phyloP scores from a whole-genome alignment of 2,113 vertebrate species.

The Elephas maximus region DNA sequence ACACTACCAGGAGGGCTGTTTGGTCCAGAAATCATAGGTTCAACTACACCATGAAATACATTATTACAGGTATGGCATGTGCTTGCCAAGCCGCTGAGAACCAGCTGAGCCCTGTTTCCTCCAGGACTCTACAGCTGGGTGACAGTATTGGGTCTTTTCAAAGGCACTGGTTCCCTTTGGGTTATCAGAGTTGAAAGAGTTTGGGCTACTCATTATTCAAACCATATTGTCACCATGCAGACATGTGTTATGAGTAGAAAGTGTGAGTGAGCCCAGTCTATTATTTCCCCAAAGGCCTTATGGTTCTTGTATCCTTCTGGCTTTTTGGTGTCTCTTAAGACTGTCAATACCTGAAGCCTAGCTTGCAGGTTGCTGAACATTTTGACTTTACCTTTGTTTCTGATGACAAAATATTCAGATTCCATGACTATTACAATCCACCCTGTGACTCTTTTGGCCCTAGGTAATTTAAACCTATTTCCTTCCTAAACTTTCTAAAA shows the following conservation, averaged over 20 bases:
- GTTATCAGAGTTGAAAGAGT: not conserved
- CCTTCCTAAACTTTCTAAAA: slow-evolving; percentile 42
- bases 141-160: not conserved
- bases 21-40: slow-evolving; percentile 7
- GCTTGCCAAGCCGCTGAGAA: not conserved
- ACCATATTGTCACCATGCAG: not conserved
- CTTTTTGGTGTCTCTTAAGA: not conserved
- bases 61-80: not conserved
- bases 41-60: not conserved
- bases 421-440: not conserved
- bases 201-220: not conserved
- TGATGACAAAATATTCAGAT: slow-evolving; percentile 28
- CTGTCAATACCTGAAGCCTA: accelerated
- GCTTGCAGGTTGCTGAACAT: not conserved
- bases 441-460: slow-evolving; percentile 22
- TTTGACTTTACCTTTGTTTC: slow-evolving; percentile 43
- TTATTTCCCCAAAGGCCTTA: not conserved
- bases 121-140: slow-evolving; percentile 36
- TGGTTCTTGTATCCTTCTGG: not conserved
- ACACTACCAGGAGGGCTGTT: not conserved
- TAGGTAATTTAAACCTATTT: slow-evolving; percentile 50
- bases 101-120: slow-evolving; percentile 46
- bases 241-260: not conserved
- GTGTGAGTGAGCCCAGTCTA: not conserved
- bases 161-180: not conserved